Percentiles rank a stretch among this genome's conserved stretches.
phyloP scores from a whole-genome alignment of 1,140 invertebrate species.

The Papilio helenus region DNA sequence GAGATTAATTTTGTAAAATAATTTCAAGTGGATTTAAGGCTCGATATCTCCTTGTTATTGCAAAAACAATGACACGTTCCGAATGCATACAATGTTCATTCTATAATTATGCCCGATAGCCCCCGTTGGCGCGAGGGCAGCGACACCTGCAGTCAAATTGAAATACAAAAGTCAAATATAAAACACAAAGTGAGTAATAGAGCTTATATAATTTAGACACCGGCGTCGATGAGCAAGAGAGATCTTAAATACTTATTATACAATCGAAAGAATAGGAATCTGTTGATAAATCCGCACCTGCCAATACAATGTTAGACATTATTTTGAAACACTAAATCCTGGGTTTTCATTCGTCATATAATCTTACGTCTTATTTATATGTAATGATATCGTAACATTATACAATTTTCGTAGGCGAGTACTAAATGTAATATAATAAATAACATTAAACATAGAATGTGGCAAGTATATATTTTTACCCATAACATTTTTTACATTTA shows the following conservation, averaged over 20 bases:
- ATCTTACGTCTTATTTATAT: not conserved
- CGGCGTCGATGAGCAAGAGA: not conserved
- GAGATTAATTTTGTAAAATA: not conserved
- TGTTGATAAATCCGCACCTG: conserved; percentile 1
- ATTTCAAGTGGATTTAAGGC: not conserved
- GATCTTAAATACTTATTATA: conserved; percentile 12
- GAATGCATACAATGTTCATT: not conserved
- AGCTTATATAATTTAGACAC: not conserved
- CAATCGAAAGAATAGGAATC: conserved; percentile 14
- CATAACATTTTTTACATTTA: not conserved
- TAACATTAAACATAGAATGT: not conserved
- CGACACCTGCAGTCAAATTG: not conserved
- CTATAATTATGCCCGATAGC: not conserved
- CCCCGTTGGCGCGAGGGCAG: not conserved
- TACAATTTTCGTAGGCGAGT: not conserved
- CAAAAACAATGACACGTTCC: not conserved
- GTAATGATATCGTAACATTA: not conserved
- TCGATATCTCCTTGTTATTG: not conserved
- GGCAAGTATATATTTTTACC: not conserved
- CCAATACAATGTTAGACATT: conserved; percentile 8
- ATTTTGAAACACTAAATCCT: conserved; percentile 16
- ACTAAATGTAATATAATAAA: not conserved
- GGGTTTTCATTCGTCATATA: not conserved
- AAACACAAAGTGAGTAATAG: not conserved
- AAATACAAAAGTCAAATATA: not conserved